Conservation (phyloP, 1,140 invertebrate species). For the Brachionus rubens region DNA sequence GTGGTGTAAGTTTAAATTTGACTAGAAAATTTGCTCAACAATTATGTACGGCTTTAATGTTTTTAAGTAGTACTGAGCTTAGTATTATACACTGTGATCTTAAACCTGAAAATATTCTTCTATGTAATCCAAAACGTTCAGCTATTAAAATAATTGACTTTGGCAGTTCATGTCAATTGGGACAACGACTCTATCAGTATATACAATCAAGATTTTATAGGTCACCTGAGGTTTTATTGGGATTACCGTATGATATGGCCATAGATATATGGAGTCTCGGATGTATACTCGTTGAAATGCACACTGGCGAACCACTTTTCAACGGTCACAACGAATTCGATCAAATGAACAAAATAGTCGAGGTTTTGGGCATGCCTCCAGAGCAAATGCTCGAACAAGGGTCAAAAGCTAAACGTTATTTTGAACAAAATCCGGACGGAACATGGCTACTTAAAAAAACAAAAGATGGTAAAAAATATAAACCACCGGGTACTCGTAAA, state of each 20-base stretch:
- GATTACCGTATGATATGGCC: constrained; percentile 63
- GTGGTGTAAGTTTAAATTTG: constrained; percentile 96
- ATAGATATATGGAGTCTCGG: constrained; percentile 66
- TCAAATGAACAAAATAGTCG: constrained; percentile 99
- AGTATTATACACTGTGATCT: constrained; percentile 99
- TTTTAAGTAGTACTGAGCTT: constrained; percentile 95
- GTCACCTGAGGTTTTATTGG: constrained; percentile 65
- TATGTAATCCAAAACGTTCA: constrained; percentile 97
- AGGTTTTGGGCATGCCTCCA: constrained; percentile 85
- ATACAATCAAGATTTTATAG: constrained; percentile 99
- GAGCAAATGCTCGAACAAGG: constrained; percentile 88
- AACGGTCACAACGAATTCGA: constrained; percentile 96
- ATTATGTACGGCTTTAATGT: constrained; percentile 93
- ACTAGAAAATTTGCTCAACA: constrained; percentile 97
- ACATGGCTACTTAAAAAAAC: constrained; percentile 61
- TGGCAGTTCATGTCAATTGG: constrained; percentile 95
- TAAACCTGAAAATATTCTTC: constrained; percentile 98
- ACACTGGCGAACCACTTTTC: constrained; percentile 97
- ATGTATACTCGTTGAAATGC: constrained; percentile 99
- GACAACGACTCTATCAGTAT: constrained; percentile 99
- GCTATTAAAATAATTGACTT: constrained; percentile 99
- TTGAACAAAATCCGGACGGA: constrained; percentile 85
- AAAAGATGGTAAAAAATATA: constrained; percentile 51
- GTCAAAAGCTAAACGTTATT: constrained; percentile 93
- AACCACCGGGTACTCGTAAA: constrained; percentile 54